A percentile compares a stretch with the other conserved stretches of the same genome.
Conservation (phyloP, 1,140 invertebrate species). For the Elysia chlorotica region DNA sequence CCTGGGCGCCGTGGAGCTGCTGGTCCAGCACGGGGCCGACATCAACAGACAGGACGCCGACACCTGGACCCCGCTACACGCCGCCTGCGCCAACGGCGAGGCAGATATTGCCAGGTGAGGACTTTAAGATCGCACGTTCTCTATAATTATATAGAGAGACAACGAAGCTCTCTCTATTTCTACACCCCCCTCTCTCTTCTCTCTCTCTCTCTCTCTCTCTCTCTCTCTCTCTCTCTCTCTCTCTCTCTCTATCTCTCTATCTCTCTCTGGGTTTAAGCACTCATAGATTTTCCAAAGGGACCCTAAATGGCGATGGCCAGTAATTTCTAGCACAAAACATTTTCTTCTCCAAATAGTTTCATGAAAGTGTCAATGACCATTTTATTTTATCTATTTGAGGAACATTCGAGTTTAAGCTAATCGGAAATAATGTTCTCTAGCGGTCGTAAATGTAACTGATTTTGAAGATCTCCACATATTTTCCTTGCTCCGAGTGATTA, state of each 20-base stretch:
- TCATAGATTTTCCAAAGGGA: too few relatives aligned
- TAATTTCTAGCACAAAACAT: too few relatives aligned
- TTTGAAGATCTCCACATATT: too few relatives aligned
- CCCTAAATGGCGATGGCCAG: too few relatives aligned
- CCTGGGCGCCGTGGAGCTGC: conserved; percentile 44
- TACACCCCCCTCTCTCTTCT: neutral
- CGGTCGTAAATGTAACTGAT: too few relatives aligned
- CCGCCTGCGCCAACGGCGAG: conserved; percentile 58
- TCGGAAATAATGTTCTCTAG: too few relatives aligned
- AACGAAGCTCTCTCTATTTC: neutral
- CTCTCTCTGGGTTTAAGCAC: too few relatives aligned
- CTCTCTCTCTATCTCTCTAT: neutral
- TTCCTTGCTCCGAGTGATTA: too few relatives aligned
- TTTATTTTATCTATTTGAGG: too few relatives aligned
- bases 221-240: conserved; percentile 12
- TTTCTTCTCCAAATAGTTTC: too few relatives aligned
- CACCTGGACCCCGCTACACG: conserved; percentile 59
- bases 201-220: neutral
- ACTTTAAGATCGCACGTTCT: neutral
- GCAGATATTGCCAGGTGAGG: conserved; percentile 50
- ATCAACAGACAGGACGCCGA: conserved; percentile 60
- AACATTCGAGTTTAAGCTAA: too few relatives aligned
- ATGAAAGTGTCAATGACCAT: too few relatives aligned
- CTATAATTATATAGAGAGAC: neutral
- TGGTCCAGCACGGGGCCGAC: conserved; percentile 55